Conservation (phyloP, 1,140 invertebrate species). For the Drosophila sulfurigaster region DNA sequence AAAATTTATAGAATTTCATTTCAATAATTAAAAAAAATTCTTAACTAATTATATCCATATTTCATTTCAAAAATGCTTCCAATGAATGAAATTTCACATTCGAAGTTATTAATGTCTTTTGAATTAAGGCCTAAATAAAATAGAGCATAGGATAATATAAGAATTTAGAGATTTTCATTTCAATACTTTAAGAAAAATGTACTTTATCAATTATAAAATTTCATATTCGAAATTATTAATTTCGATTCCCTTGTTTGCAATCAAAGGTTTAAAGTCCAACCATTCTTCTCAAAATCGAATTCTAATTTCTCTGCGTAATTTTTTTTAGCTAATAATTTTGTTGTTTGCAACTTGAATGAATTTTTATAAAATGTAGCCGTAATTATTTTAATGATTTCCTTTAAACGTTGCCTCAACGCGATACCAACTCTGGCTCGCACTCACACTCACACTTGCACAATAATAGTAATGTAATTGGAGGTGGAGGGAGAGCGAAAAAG, state of each 20-base stretch:
- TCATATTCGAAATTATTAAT: background rate
- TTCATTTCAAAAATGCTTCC: no score
- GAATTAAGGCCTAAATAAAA: background rate
- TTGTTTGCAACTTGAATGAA: conserved; percentile 74
- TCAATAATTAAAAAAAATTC: no score
- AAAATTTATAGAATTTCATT: no score
- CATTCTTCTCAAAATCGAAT: conserved; percentile 2
- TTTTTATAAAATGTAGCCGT: conserved; percentile 74
- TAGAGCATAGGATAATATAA: no score
- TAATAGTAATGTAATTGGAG: conserved; percentile 75
- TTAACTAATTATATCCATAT: no score
- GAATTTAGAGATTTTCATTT: no score
- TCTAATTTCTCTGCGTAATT: conserved; percentile 36
- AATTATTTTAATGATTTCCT: conserved; percentile 84
- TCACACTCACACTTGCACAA: conserved; percentile 15
- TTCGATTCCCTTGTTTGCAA: background rate
- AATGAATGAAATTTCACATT: background rate
- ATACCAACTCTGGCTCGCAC: conserved; percentile 27
- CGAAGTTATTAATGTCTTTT: background rate
- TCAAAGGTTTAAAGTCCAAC: conserved; percentile 4
- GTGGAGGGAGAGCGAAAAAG: conserved; percentile 34
- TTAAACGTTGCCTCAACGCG: conserved; percentile 73
- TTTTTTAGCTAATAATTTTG: conserved; percentile 67
- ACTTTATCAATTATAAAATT: no score
- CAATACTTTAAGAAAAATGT: no score